phyloP scores from a whole-genome alignment of 2,888 invertebrate species.

The Eretmocerus hayati region DNA sequence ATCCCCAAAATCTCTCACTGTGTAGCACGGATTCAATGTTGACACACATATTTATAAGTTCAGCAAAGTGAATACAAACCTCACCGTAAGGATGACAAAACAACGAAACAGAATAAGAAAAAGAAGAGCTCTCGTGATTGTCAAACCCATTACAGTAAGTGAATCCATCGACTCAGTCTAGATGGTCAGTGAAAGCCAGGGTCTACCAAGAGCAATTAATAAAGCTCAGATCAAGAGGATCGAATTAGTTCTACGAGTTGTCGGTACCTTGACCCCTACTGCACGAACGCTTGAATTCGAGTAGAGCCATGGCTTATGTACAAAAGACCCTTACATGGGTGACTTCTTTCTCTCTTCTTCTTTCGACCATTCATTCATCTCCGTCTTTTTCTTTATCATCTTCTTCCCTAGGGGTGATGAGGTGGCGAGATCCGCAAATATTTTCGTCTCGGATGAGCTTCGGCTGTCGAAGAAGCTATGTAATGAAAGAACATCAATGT shows the following conservation, averaged over 20 bases:
- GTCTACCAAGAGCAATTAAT: constrained; percentile 17
- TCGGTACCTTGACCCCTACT: not conserved
- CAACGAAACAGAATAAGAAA: no score
- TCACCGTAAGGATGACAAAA: no score
- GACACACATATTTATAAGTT: no score
- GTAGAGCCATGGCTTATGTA: constrained; percentile 1
- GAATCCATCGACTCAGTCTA: no score
- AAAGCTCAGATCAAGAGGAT: constrained; percentile 21
- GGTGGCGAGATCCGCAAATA: constrained; percentile 16
- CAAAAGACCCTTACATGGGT: constrained; percentile 12
- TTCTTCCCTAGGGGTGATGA: constrained; percentile 7
- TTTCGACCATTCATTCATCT: not conserved
- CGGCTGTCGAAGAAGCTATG: no score
- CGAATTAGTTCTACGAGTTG: constrained; percentile 11
- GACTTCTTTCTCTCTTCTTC: no score
- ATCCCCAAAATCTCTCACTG: no score
- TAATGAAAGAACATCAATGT: no score
- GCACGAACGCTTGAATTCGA: not conserved
- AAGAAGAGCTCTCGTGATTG: constrained; percentile 6
- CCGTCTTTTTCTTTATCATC: constrained; percentile 2
- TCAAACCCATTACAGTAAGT: constrained; percentile 21
- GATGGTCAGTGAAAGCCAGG: constrained; percentile 6
- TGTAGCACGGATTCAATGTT: no score
- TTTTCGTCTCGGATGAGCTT: constrained; percentile 9
- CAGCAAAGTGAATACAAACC: no score